These are phyloP conservation scores for Drosophila truncata DNA, from an alignment of 1,140 invertebrate genomes.

Conservation along the genomic window DNA sequence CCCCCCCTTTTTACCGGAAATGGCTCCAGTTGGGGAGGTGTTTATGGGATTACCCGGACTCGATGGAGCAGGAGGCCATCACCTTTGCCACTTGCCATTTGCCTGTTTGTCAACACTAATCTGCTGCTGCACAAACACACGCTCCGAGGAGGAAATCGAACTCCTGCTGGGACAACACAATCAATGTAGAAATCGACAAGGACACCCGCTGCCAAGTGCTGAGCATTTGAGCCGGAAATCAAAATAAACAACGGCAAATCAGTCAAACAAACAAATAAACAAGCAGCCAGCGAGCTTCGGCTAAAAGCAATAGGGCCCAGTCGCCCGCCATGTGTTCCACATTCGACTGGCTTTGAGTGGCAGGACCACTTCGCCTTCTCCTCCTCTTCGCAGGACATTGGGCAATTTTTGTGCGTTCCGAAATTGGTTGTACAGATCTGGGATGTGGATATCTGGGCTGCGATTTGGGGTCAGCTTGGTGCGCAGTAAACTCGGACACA, in stretches of 20 bases:
- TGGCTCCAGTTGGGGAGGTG: slow-evolving; percentile 53
- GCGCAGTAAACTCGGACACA: slow-evolving; percentile 42
- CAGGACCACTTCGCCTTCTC: background rate
- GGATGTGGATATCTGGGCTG: slow-evolving; percentile 2
- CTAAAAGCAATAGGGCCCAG: slow-evolving; percentile 74
- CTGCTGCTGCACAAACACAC: slow-evolving; percentile 53
- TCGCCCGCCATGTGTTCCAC: slow-evolving; percentile 45
- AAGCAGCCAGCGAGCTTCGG: slow-evolving; percentile 34
- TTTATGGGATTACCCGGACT: slow-evolving; percentile 72
- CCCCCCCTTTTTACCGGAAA: slow-evolving; percentile 9
- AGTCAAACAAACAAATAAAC: slow-evolving; percentile 82
- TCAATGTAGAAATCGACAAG: slow-evolving; percentile 76
- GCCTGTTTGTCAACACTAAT: slow-evolving; percentile 79
- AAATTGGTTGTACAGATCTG: slow-evolving; percentile 45
- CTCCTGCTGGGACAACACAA: slow-evolving; percentile 76
- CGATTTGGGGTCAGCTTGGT: slow-evolving; percentile 17
- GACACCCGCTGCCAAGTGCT: slow-evolving; percentile 38
- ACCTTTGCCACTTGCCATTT: slow-evolving; percentile 40
- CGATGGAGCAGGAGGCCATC: slow-evolving; percentile 31
- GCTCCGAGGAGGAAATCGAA: slow-evolving; percentile 49
- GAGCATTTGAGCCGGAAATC: slow-evolving; percentile 79
- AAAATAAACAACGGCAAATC: slow-evolving; percentile 82
- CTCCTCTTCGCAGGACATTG: slow-evolving; percentile 31
- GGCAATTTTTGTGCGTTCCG: slow-evolving; percentile 58
- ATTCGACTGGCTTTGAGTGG: slow-evolving; percentile 35